phyloP scores from a whole-genome alignment of 2,888 invertebrate species.

The Drosophila pegasa region DNA sequence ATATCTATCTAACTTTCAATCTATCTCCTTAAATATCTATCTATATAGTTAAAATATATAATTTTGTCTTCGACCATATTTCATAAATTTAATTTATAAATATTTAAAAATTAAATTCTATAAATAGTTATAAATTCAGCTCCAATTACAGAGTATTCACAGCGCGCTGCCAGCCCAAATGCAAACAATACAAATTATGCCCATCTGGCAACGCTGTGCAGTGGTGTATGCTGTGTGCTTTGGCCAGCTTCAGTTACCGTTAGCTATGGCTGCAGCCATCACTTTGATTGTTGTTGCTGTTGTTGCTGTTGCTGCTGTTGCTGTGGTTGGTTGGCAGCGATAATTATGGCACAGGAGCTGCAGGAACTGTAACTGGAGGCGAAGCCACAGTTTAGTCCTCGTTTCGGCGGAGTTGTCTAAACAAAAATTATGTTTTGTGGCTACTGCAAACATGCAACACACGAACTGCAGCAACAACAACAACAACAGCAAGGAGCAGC shows the following conservation, averaged over 20 bases:
- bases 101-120: too few relatives aligned
- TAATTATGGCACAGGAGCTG: conserved; percentile 41
- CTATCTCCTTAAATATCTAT: not conserved
- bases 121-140: too few relatives aligned
- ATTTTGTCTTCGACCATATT: too few relatives aligned
- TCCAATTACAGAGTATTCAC: not conserved
- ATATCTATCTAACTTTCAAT: not conserved
- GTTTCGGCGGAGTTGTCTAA: conserved; percentile 65
- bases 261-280: conserved; percentile 8
- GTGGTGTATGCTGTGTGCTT: conserved; percentile 1
- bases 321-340: conserved; percentile 27
- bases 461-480: conserved; percentile 54
- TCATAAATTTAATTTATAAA: too few relatives aligned
- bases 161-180: not conserved
- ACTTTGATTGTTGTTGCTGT: conserved; percentile 13
- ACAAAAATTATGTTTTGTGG: conserved; percentile 78
- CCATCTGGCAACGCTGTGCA: conserved; percentile 27
- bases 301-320: conserved; percentile 27
- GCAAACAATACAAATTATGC: conserved; percentile 35
- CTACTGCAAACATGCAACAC: conserved; percentile 74
- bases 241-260: conserved; percentile 47
- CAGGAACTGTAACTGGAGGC: conserved; percentile 7
- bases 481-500: conserved; percentile 17
- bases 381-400: conserved; percentile 42
- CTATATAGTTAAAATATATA: too few relatives aligned